A percentile compares a stretch with the other conserved stretches of the same genome.
These are phyloP conservation scores for Raillietiella orientalis DNA, from an alignment of 2,888 invertebrate species.

Conservation along the genomic window DNA sequence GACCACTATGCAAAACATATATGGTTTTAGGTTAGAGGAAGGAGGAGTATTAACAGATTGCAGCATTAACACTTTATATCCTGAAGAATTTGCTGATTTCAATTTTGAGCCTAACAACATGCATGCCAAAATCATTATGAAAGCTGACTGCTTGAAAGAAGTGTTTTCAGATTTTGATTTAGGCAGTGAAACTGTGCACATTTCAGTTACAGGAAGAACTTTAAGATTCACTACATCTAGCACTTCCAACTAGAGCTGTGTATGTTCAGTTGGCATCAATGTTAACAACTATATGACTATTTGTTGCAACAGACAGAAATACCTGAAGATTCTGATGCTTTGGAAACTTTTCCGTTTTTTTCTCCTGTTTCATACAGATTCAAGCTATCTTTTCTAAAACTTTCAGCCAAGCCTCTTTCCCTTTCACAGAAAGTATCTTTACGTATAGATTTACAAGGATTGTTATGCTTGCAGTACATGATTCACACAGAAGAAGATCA, in stretches of 20 bases:
- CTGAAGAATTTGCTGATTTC: constrained; percentile 39
- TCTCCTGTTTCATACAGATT: no score
- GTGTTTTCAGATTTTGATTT: constrained; percentile 51
- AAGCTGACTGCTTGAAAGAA: constrained; percentile 39
- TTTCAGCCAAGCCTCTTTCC: constrained; percentile 45
- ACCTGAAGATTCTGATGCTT: no score
- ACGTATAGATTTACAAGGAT: constrained; percentile 38
- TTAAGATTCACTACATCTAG: not conserved
- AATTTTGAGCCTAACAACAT: constrained; percentile 20
- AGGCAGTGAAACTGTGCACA: constrained; percentile 40
- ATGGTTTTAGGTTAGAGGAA: constrained; percentile 22
- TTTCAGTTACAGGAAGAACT: constrained; percentile 12
- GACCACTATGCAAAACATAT: no score
- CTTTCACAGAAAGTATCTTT: constrained; percentile 35
- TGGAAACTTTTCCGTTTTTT: no score
- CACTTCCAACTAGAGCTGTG: no score
- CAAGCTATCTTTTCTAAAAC: constrained; percentile 37
- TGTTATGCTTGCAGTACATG: constrained; percentile 57
- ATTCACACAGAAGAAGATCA: constrained; percentile 39
- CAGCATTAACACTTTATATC: constrained; percentile 53
- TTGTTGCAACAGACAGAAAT: no score
- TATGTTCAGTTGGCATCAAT: no score
- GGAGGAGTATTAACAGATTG: constrained; percentile 38
- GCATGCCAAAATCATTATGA: constrained; percentile 25
- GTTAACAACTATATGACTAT: no score